Conservation (phyloP, 2,113 vertebrate genomes). For the Platysteira castanea region DNA sequence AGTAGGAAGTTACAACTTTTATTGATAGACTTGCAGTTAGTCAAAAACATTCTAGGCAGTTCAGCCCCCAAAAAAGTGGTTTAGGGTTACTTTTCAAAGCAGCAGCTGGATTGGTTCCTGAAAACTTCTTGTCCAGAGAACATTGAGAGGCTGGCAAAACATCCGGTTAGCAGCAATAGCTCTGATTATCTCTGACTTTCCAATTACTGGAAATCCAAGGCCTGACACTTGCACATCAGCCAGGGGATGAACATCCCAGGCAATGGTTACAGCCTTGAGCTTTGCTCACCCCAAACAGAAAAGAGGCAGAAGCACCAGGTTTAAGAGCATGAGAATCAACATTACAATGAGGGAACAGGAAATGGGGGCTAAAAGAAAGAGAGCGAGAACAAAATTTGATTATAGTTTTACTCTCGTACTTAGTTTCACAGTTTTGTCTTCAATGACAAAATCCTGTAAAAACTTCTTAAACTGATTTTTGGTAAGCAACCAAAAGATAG, state of each 20-base stretch:
- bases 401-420: background rate
- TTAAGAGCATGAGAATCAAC: background rate
- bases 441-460: background rate
- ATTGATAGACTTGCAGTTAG: background rate
- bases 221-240: background rate
- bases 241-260: background rate
- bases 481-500: background rate
- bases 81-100: background rate
- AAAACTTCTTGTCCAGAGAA: background rate
- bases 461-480: background rate
- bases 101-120: background rate
- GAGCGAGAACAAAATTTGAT: fast-evolving
- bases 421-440: background rate
- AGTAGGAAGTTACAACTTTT: background rate
- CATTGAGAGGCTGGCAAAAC: background rate
- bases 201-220: background rate
- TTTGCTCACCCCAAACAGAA: background rate
- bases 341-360: background rate
- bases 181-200: background rate
- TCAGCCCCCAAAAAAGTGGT: background rate
- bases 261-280: background rate
- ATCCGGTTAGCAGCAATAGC: background rate
- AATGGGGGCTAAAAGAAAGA: fast-evolving
- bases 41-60: background rate
- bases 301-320: background rate